A percentile compares a stretch with the other conserved stretches of the same genome.
Conservation (phyloP, 2,797 vertebrate genomes). For the Apogon talboti region DNA sequence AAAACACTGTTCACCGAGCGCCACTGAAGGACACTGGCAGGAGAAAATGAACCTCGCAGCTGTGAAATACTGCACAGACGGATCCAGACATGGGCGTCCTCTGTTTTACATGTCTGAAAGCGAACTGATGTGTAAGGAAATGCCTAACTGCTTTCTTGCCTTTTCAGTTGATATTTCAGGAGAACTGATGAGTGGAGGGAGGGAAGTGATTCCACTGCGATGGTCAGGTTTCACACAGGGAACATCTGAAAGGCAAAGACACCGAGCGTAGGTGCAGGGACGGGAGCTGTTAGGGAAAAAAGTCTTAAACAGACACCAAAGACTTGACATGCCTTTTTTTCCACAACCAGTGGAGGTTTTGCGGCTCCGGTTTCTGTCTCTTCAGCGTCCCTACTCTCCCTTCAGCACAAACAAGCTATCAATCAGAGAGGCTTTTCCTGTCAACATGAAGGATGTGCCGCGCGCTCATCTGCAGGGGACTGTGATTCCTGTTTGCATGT, state of each 20-base stretch:
- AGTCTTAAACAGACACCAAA: constrained; percentile 65
- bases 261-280: too few relatives aligned
- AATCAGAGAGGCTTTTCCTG: constrained; percentile 55
- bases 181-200: constrained; percentile 39
- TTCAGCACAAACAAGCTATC: constrained; percentile 66
- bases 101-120: too few relatives aligned
- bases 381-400: constrained; percentile 30
- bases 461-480: constrained; percentile 44
- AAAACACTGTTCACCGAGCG: too few relatives aligned
- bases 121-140: constrained; percentile 49
- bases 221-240: constrained; percentile 49
- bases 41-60: constrained; percentile 16
- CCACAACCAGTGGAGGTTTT: constrained; percentile 52
- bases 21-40: constrained; percentile 26
- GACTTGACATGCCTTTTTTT: constrained; percentile 62
- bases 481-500: constrained; percentile 60
- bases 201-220: constrained; percentile 38
- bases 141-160: constrained; percentile 45
- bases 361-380: constrained; percentile 33
- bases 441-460: constrained; percentile 53
- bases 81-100: constrained; percentile 32
- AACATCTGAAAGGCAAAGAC: constrained; percentile 33
- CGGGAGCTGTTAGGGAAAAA: background rate
- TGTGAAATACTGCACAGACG: constrained; percentile 16
- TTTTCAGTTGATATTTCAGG: constrained; percentile 49